Conservation (phyloP, 1,140 invertebrate genomes). For the Caerostris extrusa region DNA sequence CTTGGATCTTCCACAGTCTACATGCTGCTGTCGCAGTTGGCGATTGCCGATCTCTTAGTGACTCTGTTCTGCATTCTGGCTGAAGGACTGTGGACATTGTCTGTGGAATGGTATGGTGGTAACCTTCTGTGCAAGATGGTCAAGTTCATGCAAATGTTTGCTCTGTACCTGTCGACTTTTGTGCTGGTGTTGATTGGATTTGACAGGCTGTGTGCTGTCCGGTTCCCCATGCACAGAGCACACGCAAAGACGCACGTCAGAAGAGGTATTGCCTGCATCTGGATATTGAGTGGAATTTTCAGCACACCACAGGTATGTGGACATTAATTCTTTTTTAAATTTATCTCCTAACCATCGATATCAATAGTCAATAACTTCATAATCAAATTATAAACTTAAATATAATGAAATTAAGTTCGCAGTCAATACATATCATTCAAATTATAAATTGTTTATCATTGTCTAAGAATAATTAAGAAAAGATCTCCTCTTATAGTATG, state of each 20-base stretch:
- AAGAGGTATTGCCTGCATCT: slow-evolving; percentile 85
- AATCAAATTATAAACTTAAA: too few species aligned
- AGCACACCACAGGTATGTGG: slow-evolving; percentile 87
- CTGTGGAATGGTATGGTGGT: slow-evolving; percentile 90
- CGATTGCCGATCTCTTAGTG: slow-evolving; percentile 88
- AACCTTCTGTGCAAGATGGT: slow-evolving; percentile 90
- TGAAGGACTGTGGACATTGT: slow-evolving; percentile 89
- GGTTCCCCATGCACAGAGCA: slow-evolving; percentile 88
- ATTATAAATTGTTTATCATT: too few species aligned
- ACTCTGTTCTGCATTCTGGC: slow-evolving; percentile 90
- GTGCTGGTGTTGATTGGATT: slow-evolving; percentile 90
- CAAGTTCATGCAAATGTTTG: slow-evolving; percentile 91
- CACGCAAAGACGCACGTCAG: slow-evolving; percentile 85
- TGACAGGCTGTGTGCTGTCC: slow-evolving; percentile 89
- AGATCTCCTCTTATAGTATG: too few species aligned
- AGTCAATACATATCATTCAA: too few species aligned
- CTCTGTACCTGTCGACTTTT: slow-evolving; percentile 91
- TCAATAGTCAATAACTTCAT: too few species aligned
- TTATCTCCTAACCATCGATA: too few species aligned
- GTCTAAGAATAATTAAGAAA: too few species aligned
- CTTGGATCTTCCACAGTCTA: slow-evolving; percentile 85
- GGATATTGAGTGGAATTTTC: slow-evolving; percentile 87
- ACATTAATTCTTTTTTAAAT: too few species aligned
- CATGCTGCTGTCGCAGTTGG: slow-evolving; percentile 86
- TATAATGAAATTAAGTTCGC: too few species aligned